Evolutionary conservation across 2,797 vertebrate genomes (phyloP), one percentile per base, ranked within the genome.

Genomic region (Gobio occitaniae): DNA sequence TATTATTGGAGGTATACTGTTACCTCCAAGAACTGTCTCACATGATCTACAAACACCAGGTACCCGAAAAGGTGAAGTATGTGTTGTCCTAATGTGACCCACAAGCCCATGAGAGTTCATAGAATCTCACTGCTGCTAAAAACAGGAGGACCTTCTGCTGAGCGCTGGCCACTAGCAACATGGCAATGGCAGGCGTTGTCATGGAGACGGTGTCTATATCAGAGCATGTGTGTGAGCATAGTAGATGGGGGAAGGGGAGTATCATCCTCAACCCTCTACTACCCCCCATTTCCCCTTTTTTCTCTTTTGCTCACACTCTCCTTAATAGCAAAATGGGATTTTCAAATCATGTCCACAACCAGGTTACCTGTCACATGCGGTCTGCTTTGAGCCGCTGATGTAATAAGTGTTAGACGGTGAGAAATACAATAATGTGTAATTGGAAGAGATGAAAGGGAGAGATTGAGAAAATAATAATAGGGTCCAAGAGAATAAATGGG

Each of bases 161-260:
- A 82, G 72, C 86, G 86, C 88, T 87, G 77, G 86, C 87, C 91
- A 92, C 86, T 88, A 93, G 87, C 88, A 87, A 90, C 90, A 90
- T 89, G 91, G 87, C 84, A 93, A 93, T 93, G 89, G 91, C 90
- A 91, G 59, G 36, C 76, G 93, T 96, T 95, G 87, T 94, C 94
- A 95, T 95, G 94, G 94, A 91, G 94, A 95, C 94, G 54, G 54
- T 87, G 91, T 90, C 92, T 91, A 93, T 93, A 94, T 90, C 90
- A 85, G 88, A 88, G 89, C 87, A 87, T 85, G 82, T 84, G 86
- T 84, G 63, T 47, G 84, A 86, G 72, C 52, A 36, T 82, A 75
- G 75, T 47, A 76, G 50, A 44, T 71, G 75, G 87, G 68, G 75
- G 78, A 80, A 71, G 66, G 76, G 69, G 50, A 75, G 47, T 59